Conservation (phyloP, 1,140 invertebrate genomes). For the Leptinotarsa defecta region DNA sequence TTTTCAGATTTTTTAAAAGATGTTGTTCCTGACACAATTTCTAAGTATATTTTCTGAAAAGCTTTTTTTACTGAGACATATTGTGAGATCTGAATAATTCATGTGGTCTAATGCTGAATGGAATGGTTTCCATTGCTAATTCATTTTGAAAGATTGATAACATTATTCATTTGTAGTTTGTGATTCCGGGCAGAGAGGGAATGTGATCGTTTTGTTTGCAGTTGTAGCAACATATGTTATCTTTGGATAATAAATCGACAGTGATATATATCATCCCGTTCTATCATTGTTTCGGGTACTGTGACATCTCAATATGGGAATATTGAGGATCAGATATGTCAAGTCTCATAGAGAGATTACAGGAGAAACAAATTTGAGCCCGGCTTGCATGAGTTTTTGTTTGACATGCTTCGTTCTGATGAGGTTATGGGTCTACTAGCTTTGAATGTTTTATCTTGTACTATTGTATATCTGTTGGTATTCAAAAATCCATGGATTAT, state of each 20-base stretch:
- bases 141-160: neutral
- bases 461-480: neutral
- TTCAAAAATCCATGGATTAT: neutral
- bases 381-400: neutral
- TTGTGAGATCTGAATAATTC: neutral
- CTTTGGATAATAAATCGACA: neutral
- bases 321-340: constrained; percentile 8
- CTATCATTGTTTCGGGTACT: constrained; percentile 10
- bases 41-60: neutral
- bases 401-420: neutral
- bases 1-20: no score
- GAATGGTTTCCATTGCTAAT: no score
- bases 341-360: neutral
- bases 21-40: no score
- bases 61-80: neutral
- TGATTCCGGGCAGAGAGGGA: neutral
- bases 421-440: neutral
- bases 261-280: neutral
- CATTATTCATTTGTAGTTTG: neutral
- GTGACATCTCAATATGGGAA: neutral
- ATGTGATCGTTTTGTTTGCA: constrained; percentile 14
- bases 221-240: neutral
- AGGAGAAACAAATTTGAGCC: constrained; percentile 1
- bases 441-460: neutral
- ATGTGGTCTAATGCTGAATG: neutral